Evolutionary conservation across 2,113 vertebrate genomes (phyloP), one percentile per base, ranked within the genome.

Genomic region (Xyliphius kryptos): DNA sequence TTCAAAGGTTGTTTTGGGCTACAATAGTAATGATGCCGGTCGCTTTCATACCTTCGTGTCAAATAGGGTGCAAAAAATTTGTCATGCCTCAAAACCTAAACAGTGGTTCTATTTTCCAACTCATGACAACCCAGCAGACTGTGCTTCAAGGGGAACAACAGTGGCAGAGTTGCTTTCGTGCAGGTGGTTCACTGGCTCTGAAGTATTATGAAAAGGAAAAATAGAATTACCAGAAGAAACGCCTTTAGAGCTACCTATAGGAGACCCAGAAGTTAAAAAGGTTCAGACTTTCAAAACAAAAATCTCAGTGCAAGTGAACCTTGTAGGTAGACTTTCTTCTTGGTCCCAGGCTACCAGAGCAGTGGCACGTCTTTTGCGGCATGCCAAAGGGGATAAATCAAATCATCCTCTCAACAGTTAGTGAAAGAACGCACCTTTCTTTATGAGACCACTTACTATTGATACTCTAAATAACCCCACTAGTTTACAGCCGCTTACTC

Each of bases 101-200:
- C 59, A 68, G 22, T 56, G 59, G 44, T 40, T 36, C 19, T 61
- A 66, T 16, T 5, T 68, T 17, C 26, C 53, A 9, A 58, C 70
- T 7, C 37, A 9, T 11, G n/a, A 56, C 26, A 63, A 61, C 5
- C 57, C 66, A 15, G 50, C 43, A 5, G 53, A 65, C 26, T n/a
- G 44, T 14, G 41, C 22, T 2, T 64, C 61, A 8, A 69, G 61
- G 20, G 56, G 56, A 3, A 12, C 65, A 5, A 40, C 43, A 1
- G 26, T 36, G 1, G 36, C 13, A 16, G 36, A 66, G 5, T 14
- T 65, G 1, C 21, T 61, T 11, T 17, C 49, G 12, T 64, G 59
- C 0, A 56, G n/a, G 3, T 75, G 66, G 59, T 40, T 75, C 3
- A 50, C 72, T 12, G 68, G 63, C 2, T 64, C 72, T 2, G 49